These are phyloP conservation scores for Drosophila ambigua DNA, from an alignment of 1,140 invertebrate genomes.

Conservation along the genomic window DNA sequence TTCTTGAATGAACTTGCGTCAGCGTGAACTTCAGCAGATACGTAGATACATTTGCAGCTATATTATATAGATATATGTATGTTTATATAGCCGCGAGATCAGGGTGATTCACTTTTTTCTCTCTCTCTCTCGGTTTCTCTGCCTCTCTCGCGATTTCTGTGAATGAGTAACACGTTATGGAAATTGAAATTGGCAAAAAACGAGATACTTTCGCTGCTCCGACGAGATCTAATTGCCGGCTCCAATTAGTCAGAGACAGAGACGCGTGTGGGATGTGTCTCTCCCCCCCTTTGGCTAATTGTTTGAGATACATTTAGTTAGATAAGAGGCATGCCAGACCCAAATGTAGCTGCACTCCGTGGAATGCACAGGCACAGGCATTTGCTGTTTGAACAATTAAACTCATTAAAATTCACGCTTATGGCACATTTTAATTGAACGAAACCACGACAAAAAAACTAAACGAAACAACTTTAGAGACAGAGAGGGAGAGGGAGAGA, in stretches of 20 bases:
- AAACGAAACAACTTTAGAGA: not conserved
- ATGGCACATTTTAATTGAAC: conserved; percentile 72
- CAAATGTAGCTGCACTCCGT: not conserved
- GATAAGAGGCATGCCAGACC: conserved; percentile 10
- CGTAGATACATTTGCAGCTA: conserved; percentile 27
- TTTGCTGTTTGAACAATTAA: conserved; percentile 63
- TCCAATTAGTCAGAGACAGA: conserved; percentile 55
- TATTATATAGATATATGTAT: conserved; percentile 2
- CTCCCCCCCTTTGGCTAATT: conserved; percentile 7
- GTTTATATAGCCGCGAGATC: conserved; percentile 13
- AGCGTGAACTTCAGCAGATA: conserved; percentile 31
- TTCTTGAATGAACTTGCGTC: conserved; percentile 72
- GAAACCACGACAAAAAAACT: conserved; percentile 27
- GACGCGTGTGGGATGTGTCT: conserved; percentile 17
- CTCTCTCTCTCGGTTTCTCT: conserved; percentile 37
- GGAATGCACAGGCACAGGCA: conserved; percentile 20
- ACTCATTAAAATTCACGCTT: conserved; percentile 76
- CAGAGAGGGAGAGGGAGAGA: not conserved
- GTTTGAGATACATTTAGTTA: conserved; percentile 12
- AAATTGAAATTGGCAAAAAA: conserved; percentile 66
- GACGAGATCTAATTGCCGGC: conserved; percentile 46
- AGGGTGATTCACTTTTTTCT: conserved; percentile 62
- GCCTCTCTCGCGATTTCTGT: conserved; percentile 9
- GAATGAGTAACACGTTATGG: conserved; percentile 69
- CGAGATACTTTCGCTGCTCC: conserved; percentile 62